Percentiles rank a stretch among this genome's conserved stretches.
These are phyloP conservation scores for Chorisops tibialis DNA, from an alignment of 2,888 invertebrate species.

Conservation along the genomic window DNA sequence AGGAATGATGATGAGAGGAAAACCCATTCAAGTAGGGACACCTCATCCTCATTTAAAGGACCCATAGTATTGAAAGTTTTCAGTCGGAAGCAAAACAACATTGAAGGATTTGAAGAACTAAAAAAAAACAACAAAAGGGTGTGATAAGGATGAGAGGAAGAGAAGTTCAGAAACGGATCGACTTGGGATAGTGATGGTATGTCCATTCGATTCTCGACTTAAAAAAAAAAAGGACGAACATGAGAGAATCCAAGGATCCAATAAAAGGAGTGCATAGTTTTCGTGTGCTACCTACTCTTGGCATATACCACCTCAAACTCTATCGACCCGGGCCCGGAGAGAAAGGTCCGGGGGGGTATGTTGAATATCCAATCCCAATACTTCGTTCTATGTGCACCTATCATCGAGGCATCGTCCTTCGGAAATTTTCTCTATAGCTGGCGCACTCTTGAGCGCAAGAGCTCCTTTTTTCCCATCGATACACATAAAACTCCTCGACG, in stretches of 20 bases:
- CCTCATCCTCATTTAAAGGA: no score
- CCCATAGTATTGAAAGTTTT: no score
- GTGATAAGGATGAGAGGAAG: neutral
- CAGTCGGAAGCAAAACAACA: neutral
- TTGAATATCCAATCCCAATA: no score
- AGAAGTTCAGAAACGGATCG: neutral
- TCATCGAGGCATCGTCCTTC: no score
- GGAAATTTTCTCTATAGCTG: neutral
- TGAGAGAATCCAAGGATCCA: conserved; percentile 11
- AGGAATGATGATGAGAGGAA: neutral
- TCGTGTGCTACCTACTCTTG: no score
- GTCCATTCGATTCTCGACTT: conserved; percentile 10
- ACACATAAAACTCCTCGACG: conserved; percentile 23
- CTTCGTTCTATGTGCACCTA: no score
- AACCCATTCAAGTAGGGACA: no score
- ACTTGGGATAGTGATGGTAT: neutral
- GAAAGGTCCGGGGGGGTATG: no score
- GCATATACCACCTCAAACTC: no score
- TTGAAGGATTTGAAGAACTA: neutral
- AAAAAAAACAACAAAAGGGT: neutral
- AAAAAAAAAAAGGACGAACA: neutral
- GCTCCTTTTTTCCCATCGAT: conserved; percentile 22
- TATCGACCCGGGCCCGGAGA: no score
- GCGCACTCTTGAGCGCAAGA: conserved; percentile 23
- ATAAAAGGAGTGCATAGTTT: conserved; percentile 8